Base-by-base conservation (phyloP, 2,888 invertebrate genomes). In the Meganola albula region DNA sequence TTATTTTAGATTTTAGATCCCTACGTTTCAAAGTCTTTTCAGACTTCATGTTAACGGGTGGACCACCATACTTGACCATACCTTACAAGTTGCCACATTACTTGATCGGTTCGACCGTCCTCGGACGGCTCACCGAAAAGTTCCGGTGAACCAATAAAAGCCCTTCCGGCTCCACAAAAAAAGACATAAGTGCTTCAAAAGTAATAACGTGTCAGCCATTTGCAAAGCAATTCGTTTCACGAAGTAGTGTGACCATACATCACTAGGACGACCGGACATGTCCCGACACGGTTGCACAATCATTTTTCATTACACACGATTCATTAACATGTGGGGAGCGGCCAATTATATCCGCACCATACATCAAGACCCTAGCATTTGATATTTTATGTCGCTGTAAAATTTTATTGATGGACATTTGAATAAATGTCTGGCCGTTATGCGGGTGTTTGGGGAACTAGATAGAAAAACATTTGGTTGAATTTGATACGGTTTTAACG, bases 301-400 rank as follows among this genome's bases (percentile, higher is more conserved):
- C 69, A 82, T 77, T 83, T 83, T 80, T 79, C 82, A 83, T 83
- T 80, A 80, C 68, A 54, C 67, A 69, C 79, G 82, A 78, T 82
- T 82, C 83, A 83, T 84, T 82, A 82, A 74, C 76, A 74, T 73
- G 56, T 48, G 68, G 74, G 72, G 74, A 76, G 65, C 58, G 62
- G 70, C 68, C 79, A 82, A 84, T 84, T 83, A 79, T 75, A 69
- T 71, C 59, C 68, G 74, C 70, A 60, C 67, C 68, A 80, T 83
- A 72, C 67, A 74, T 83, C 82, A 82, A 56, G 62, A 61, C 75
- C 79, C 76, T 58, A 63, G 58, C 63, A 56, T 72, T 74, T 72
- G 67, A 73, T 72, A 69, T 72, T 76, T 63, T 67, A 47, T 49
- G 57, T 49, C 58, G 69, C 62, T 46, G 59, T 60, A 47, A 52